A percentile compares a stretch with the other conserved stretches of the same genome.
phyloP scores from a whole-genome alignment of 2,888 invertebrate species.

The Drosophila cracens region DNA sequence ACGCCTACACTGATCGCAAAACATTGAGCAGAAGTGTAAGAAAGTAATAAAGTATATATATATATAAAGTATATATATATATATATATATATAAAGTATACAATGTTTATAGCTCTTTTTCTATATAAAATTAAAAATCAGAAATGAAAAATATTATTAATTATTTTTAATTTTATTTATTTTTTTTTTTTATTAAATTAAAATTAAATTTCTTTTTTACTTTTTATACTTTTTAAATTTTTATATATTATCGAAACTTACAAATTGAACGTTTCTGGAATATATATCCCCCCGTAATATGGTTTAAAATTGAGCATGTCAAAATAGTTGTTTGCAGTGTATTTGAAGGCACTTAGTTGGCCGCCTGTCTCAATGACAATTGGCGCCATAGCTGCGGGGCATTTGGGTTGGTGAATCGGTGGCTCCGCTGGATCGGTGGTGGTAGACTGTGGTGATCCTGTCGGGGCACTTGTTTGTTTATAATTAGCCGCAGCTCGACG shows the following conservation, averaged over 20 bases:
- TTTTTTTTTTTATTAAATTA: no score
- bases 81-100: neutral
- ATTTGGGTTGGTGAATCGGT: slow-evolving; percentile 36
- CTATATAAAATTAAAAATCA: neutral
- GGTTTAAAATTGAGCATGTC: neutral
- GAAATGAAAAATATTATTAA: neutral
- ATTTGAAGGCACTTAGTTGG: slow-evolving; percentile 10
- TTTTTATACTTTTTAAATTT: no score
- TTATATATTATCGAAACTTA: no score
- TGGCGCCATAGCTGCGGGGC: slow-evolving; percentile 75
- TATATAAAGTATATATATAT: no score
- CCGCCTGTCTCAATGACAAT: slow-evolving; percentile 71
- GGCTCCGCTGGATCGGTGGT: slow-evolving; percentile 4
- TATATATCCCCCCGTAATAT: neutral
- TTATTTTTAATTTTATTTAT: neutral
- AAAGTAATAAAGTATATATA: neutral
- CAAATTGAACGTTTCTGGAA: neutral
- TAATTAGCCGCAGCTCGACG: slow-evolving; percentile 65
- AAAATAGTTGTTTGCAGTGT: slow-evolving; percentile 34
- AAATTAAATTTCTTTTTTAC: neutral
- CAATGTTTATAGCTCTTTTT: no score
- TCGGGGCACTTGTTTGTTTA: slow-evolving; percentile 71
- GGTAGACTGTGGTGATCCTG: slow-evolving; percentile 41
- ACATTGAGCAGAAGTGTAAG: neutral
- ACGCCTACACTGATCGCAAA: slow-evolving; percentile 44